A percentile compares a stretch with the other conserved stretches of the same genome.
phyloP scores from a whole-genome alignment of 1,140 invertebrate species.

The Apis dorsata region DNA sequence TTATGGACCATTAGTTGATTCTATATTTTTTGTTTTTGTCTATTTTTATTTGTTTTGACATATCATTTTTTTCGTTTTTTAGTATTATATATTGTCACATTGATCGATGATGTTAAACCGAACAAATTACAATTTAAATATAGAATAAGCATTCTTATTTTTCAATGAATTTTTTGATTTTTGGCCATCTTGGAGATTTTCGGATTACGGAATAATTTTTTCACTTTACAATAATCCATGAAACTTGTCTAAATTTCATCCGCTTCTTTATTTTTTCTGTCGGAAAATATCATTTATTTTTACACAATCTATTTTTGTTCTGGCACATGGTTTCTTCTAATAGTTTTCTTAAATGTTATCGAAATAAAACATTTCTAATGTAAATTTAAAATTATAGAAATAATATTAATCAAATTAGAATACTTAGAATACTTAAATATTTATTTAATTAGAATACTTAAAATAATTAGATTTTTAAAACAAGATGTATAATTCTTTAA shows the following conservation, averaged over 20 bases:
- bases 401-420: background rate
- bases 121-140: background rate
- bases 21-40: conserved; percentile 7
- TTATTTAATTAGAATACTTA: background rate
- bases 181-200: conserved; percentile 43
- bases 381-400: background rate
- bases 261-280: conserved; percentile 4
- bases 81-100: no score
- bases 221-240: background rate
- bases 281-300: conserved; percentile 39
- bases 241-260: background rate
- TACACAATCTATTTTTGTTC: conserved; percentile 31
- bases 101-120: background rate
- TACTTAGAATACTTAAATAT: no score
- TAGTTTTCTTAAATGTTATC: conserved; percentile 27
- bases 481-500: background rate
- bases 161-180: conserved; percentile 22
- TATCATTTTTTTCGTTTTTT: background rate
- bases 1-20: conserved; percentile 26
- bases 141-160: background rate
- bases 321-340: conserved; percentile 31
- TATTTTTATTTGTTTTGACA: background rate
- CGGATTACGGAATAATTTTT: background rate
- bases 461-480: background rate
- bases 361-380: background rate